Base-by-base conservation (phyloP, 2,113 vertebrate genomes). In the Varanus salvator region DNA sequence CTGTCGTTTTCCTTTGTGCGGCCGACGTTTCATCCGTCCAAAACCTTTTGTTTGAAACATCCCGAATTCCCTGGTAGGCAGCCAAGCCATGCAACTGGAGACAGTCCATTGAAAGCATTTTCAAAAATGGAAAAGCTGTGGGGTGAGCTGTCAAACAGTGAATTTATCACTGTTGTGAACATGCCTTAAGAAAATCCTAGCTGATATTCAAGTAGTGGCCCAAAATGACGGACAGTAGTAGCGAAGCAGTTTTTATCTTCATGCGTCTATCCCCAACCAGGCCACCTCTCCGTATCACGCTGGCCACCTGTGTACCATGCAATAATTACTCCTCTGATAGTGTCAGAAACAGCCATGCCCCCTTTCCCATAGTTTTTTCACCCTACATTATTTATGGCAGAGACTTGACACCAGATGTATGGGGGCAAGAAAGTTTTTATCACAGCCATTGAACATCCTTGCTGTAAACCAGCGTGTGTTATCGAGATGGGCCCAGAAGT, bases 341-440 rank as follows among this genome's bases (percentile, higher is more conserved):
- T 11, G 9, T 91, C 94, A 94, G 91, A 90, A 91, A 93, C 93
- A 94, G 90, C 92, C 94, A 93, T 95, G 82, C 92, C 85, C 90
- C 91, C 90, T 83, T 93, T 90, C 88, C 90, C 93, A 91, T 89
- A 54, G 0, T 91, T 94, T 77, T 44, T 91, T 94, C 83, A 34
- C 90, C 3, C 84, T 92, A 84, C 91, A 87, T 95, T 95, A 95
- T 95, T 95, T 96, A 95, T 93, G 94, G 0, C 86, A 92, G 93
- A 91, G 94, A 92, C 91, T 57, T 96, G 93, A 85, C 89, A 80
- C 92, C 91, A 31, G 88, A 85, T 92, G 71, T 93, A 68, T 77
- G 90, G 88, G 38, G 52, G 89, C 91, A 85, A 15, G 54, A 92
- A 93, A 90, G 68, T 94, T 96, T 95, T 31, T 91, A 93, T 94